phyloP scores from a whole-genome alignment of 2,797 vertebrate species.

The Acanthornis magna region DNA sequence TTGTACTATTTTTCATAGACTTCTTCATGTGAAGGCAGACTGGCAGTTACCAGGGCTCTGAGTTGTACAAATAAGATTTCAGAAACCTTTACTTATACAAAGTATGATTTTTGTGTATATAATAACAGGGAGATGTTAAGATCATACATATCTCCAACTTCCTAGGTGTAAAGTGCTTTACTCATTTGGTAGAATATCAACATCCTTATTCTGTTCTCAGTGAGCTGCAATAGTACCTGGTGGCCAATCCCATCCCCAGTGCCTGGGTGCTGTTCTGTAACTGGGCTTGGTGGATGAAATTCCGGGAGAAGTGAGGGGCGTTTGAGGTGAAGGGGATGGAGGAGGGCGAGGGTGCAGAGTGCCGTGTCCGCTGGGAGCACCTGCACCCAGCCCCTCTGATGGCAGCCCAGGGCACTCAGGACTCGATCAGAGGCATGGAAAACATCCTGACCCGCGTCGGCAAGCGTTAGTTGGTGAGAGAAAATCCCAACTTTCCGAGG shows the following conservation, averaged over 20 bases:
- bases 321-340: neutral
- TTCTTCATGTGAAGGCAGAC: neutral
- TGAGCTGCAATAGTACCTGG: neutral
- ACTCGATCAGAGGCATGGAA: rapidly evolving
- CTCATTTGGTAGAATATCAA: neutral
- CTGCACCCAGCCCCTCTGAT: neutral
- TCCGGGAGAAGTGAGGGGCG: neutral
- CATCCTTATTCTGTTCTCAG: neutral
- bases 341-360: neutral
- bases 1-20: neutral
- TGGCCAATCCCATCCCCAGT: rapidly evolving
- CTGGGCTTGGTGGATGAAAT: neutral
- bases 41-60: neutral
- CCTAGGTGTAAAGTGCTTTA: neutral
- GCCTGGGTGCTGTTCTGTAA: neutral
- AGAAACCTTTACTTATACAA: neutral
- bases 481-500: neutral
- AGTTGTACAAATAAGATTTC: neutral
- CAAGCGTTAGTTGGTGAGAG: rapidly evolving
- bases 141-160: neutral
- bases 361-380: rapidly evolving
- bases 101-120: neutral
- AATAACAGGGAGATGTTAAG: neutral
- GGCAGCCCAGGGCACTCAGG: neutral
- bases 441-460: rapidly evolving